Conservation (phyloP, 2,888 invertebrate genomes). For the Lobophora halterata region DNA sequence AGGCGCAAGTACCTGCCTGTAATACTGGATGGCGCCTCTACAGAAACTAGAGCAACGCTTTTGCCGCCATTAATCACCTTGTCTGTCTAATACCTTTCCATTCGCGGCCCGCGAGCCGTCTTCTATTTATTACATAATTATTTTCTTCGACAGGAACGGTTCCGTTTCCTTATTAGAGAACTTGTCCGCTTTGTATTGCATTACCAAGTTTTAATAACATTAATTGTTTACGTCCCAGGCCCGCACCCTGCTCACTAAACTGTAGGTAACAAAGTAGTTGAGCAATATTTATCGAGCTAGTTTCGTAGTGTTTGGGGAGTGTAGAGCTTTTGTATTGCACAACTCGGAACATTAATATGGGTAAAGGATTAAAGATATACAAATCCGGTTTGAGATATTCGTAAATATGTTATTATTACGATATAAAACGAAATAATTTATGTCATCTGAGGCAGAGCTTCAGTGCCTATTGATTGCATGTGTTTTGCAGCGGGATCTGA, state of each 20-base stretch:
- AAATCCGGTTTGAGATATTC: constrained; percentile 46
- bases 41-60: constrained; percentile 54
- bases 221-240: constrained; percentile 68
- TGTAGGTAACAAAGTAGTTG: constrained; percentile 51
- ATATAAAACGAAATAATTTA: constrained; percentile 45
- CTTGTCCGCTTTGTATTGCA: constrained; percentile 55
- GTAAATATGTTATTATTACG: constrained; percentile 57
- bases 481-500: constrained; percentile 90
- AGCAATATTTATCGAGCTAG: constrained; percentile 64
- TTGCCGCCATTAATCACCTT: constrained; percentile 73
- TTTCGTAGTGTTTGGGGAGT: constrained; percentile 50
- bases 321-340: constrained; percentile 24
- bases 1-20: constrained; percentile 43
- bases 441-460: constrained; percentile 30
- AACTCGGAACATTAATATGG: constrained; percentile 24
- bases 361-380: constrained; percentile 47
- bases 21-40: constrained; percentile 42
- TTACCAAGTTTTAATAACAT: constrained; percentile 73
- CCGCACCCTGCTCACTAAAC: constrained; percentile 61
- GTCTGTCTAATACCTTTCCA: constrained; percentile 76
- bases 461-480: too few relatives aligned
- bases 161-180: constrained; percentile 55
- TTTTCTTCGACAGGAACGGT: constrained; percentile 67
- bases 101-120: constrained; percentile 65
- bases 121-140: constrained; percentile 75